Base-by-base conservation (phyloP, 2,797 vertebrate species). In the Falco concolor region DNA sequence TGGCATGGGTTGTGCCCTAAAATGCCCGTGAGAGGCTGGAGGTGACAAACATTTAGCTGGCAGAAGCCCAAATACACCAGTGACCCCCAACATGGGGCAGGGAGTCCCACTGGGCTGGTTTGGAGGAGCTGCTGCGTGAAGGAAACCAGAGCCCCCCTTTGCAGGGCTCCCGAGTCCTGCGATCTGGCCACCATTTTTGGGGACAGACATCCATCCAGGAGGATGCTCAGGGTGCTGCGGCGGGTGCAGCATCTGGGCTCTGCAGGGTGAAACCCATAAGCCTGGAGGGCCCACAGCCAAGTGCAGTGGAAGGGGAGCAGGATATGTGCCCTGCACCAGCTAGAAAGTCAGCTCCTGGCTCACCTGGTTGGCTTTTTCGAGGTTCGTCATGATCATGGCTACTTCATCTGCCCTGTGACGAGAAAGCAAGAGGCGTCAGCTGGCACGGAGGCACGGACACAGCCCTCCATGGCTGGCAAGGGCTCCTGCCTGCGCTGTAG, bases 281-380 rank as follows among this genome's bases (percentile, higher is more conserved):
- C 38, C 20, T 42, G 3, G 23, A 2, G 6, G 38, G 36, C 12
- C 2, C 21, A 1, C 0, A 3, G 63, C 23, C 8, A 15, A 52
- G 24, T 5, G 3, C 2, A 1, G 54, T 3, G 10, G 30, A 57
- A 36, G 13, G 25, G 63, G 36, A 57, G 47, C 8, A 28, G 14
- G 52, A 28, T 13, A 38, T 0, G 1, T 13, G 36, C n/a, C 61
- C 68, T 54, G 49, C 1, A 1, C 10, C 12, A 8, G 49, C 63
- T 61, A 18, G 24, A 30, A 27, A 64, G 13, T 21, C 68, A 44
- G 12, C n/a, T 88, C 78, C 79, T 15, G 28, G 90, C 99, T 99
- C 98, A 99, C 99, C 99, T 99, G 99, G 97, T 99, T 99, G 82
- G 99, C 99, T 97, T 99, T 99, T 97, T 99, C 99, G 14, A 99